Evolutionary conservation across 2,797 vertebrate genomes (phyloP).

Genomic region (Tinamus major): DNA sequence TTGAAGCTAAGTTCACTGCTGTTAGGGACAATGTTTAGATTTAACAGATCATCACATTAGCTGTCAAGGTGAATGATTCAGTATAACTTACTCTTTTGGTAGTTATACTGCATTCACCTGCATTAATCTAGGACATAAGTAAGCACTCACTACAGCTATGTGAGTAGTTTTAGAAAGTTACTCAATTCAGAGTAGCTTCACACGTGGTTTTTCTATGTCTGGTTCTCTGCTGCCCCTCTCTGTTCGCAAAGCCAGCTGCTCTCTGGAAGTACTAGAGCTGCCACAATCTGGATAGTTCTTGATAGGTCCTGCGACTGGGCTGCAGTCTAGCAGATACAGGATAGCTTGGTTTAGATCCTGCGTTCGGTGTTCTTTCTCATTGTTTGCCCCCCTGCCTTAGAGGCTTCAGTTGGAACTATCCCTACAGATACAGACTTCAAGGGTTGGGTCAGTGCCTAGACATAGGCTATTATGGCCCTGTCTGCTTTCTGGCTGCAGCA

Average conservation of each 20-base stretch:
- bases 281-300: neutral
- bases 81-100: neutral
- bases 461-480: no score
- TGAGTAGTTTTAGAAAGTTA: neutral
- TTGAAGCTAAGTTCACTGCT: neutral
- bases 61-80: neutral
- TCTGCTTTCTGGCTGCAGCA: neutral
- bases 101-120: neutral
- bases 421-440: rapidly evolving
- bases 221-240: neutral
- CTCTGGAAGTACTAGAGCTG: neutral
- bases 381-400: neutral
- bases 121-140: neutral
- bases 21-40: neutral
- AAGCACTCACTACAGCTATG: neutral
- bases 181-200: neutral
- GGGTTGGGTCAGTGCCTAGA: neutral
- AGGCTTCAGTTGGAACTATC: neutral
- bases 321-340: neutral
- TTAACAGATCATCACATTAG: neutral
- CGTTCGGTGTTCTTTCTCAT: neutral
- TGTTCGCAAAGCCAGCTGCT: neutral
- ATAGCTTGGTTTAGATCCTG: neutral
- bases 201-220: neutral
- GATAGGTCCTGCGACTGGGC: neutral